phyloP scores from a whole-genome alignment of 2,113 vertebrate genomes.

The Anthoscopus minutus region DNA sequence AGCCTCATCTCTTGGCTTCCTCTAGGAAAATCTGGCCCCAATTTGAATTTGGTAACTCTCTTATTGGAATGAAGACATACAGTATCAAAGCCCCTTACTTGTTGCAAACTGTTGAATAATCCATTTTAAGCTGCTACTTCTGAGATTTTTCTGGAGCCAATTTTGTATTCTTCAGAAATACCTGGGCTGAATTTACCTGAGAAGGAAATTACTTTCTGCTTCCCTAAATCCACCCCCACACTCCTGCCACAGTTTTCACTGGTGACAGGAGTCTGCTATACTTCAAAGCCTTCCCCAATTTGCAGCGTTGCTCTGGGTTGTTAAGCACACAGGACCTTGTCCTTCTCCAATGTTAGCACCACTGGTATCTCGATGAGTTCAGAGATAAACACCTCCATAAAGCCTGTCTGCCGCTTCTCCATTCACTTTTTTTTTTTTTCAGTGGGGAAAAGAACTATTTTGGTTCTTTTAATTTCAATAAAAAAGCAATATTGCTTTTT shows the following conservation, averaged over 20 bases:
- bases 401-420: not conserved
- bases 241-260: not conserved
- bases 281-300: not conserved
- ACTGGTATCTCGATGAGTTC: not conserved
- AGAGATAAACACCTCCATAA: not conserved
- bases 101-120: not conserved
- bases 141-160: not conserved
- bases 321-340: not conserved
- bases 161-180: not conserved
- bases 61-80: not conserved
- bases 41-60: not conserved
- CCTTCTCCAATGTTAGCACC: not conserved
- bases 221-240: not conserved
- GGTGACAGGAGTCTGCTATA: not conserved
- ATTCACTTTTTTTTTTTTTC: not conserved
- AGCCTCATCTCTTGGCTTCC: not conserved
- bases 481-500: not conserved
- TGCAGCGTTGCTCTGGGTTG: not conserved
- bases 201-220: not conserved
- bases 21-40: not conserved
- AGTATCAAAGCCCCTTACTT: not conserved
- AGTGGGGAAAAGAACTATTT: not conserved
- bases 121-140: not conserved
- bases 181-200: not conserved
- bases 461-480: constrained; percentile 9